Evolutionary conservation across 2,888 invertebrate species (phyloP).

Genomic region (Hedychridium roseum): DNA sequence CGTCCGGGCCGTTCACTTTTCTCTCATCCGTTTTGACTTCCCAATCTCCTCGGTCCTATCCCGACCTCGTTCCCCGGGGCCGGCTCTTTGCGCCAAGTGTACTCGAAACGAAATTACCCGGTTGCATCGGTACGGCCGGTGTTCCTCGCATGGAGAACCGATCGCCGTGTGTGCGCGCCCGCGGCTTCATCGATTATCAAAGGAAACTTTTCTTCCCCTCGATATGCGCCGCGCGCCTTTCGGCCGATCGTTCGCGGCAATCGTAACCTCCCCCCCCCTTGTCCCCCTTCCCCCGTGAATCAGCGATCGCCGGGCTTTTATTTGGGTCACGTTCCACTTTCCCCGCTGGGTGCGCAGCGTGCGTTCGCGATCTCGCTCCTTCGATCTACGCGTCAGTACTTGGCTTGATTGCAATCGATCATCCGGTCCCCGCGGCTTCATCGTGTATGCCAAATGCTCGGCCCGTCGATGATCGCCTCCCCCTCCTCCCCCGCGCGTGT

Average conservation of each 20-base stretch:
- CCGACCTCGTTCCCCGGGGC: not conserved
- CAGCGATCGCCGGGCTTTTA: constrained; percentile 18
- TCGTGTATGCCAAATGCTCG: too few relatives aligned
- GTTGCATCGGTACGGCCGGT: constrained; percentile 13
- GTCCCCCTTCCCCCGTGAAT: constrained; percentile 1
- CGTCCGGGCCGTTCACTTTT: too few relatives aligned
- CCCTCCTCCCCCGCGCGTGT: not conserved
- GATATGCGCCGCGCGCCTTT: constrained; percentile 7
- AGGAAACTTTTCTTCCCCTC: constrained; percentile 19
- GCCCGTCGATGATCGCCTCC: not conserved
- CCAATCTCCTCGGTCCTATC: not conserved
- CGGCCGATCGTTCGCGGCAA: constrained; percentile 19
- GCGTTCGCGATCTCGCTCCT: constrained; percentile 3
- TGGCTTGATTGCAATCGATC: constrained; percentile 1
- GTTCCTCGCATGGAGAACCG: constrained; percentile 16
- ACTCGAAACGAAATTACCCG: constrained; percentile 38
- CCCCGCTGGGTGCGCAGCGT: constrained; percentile 3
- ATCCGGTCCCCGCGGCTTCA: too few relatives aligned
- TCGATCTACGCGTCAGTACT: not conserved
- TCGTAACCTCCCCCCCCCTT: not conserved
- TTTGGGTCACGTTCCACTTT: constrained; percentile 24
- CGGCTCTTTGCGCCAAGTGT: constrained; percentile 25
- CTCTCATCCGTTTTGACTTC: not conserved
- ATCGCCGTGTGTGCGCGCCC: too few relatives aligned
- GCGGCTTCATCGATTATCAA: constrained; percentile 28